These are phyloP conservation scores for Xerus inauris DNA, from an alignment of 2,113 vertebrate species.

Conservation along the genomic window DNA sequence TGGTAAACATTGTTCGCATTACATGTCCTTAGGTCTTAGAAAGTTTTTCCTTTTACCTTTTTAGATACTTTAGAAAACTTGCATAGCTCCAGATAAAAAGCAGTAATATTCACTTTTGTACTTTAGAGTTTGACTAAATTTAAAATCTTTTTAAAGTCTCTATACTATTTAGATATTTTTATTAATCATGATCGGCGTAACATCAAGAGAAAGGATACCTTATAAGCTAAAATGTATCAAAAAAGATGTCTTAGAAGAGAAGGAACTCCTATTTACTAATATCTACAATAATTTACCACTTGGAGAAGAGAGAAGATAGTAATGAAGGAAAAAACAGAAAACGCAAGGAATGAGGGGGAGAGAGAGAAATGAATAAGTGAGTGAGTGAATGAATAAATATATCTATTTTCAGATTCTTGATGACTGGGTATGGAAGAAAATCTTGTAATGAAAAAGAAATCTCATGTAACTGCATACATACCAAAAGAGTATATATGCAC, in stretches of 20 bases:
- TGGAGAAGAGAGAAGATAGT: constrained; percentile 32
- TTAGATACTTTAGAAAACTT: not conserved
- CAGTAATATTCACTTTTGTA: not conserved
- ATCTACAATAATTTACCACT: constrained; percentile 30
- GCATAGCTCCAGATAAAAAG: not conserved
- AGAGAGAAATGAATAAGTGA: not conserved
- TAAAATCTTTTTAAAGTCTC: not conserved
- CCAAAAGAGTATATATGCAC: not conserved
- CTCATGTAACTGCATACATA: constrained; percentile 53
- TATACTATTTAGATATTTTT: not conserved
- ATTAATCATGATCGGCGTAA: not conserved
- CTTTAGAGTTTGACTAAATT: not conserved
- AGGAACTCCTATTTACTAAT: not conserved
- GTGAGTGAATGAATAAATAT: not conserved
- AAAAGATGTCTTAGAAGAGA: not conserved
- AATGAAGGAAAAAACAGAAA: not conserved
- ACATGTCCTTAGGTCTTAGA: not conserved
- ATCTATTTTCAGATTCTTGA: constrained; percentile 26
- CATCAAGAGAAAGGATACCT: not conserved
- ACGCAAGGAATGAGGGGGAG: not conserved
- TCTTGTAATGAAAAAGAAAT: constrained; percentile 46
- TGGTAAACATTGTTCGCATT: not conserved
- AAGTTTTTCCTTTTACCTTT: not conserved
- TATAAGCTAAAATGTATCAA: fast-evolving
- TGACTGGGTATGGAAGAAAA: not conserved